phyloP scores from a whole-genome alignment of 2,113 vertebrate species.

The Heterocephalus glaber region DNA sequence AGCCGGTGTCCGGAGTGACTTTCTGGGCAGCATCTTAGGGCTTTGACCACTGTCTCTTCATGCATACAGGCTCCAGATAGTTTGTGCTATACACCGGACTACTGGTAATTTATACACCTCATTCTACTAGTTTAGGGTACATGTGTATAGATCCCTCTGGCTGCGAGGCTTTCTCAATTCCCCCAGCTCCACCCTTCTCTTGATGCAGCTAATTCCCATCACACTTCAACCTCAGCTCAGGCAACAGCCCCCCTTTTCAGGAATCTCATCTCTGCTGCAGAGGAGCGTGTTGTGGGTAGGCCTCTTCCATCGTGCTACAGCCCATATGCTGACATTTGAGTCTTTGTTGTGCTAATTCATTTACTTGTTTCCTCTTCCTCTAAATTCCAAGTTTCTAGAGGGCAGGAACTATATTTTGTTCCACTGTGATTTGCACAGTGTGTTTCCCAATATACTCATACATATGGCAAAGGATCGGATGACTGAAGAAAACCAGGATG shows the following conservation, averaged over 20 bases:
- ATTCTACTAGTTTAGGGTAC: not conserved
- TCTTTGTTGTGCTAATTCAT: not conserved
- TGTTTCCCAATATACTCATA: not conserved
- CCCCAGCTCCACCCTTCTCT: not conserved
- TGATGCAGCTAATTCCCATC: not conserved
- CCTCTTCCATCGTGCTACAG: accelerated
- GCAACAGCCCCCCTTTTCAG: not conserved
- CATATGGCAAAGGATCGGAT: accelerated
- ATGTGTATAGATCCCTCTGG: not conserved
- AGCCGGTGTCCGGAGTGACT: no score
- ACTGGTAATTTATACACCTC: not conserved
- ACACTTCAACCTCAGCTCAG: not conserved
- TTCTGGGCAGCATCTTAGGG: accelerated
- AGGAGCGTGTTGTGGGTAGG: accelerated
- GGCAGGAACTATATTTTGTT: not conserved
- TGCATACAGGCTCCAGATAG: no score
- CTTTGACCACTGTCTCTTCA: not conserved
- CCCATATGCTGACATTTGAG: not conserved
- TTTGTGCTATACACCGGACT: not conserved
- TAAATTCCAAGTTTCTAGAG: not conserved
- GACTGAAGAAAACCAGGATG: not conserved
- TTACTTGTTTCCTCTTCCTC: not conserved
- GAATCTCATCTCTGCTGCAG: accelerated
- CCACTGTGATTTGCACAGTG: not conserved
- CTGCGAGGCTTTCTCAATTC: accelerated